phyloP scores from a whole-genome alignment of 1,140 invertebrate species.

The Zaprionus ornatus region DNA sequence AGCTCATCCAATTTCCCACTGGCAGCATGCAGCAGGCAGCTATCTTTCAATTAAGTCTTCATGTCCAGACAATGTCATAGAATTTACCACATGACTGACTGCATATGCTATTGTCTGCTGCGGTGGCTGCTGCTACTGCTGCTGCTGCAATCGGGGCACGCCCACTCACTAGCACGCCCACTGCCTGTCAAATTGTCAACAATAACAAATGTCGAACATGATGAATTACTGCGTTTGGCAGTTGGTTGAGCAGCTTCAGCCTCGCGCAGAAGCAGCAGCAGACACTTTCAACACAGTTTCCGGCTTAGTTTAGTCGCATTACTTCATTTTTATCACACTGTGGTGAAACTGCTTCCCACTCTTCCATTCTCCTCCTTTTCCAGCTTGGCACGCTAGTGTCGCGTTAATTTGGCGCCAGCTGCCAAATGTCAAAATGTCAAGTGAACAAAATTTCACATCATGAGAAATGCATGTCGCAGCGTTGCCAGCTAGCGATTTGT shows the following conservation, averaged over 20 bases:
- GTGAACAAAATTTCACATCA: slow-evolving; percentile 76
- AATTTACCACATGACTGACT: slow-evolving; percentile 26
- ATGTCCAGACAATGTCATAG: slow-evolving; percentile 11
- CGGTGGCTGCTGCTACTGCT: background rate
- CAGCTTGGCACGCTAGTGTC: slow-evolving; percentile 24
- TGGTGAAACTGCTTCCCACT: background rate
- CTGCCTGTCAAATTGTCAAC: slow-evolving; percentile 39
- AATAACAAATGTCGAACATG: slow-evolving; percentile 70
- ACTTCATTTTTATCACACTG: slow-evolving; percentile 61
- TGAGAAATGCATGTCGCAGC: slow-evolving; percentile 71
- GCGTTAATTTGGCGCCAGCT: slow-evolving; percentile 77
- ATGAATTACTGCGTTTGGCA: slow-evolving; percentile 68
- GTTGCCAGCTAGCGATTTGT: slow-evolving; percentile 14
- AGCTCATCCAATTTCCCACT: slow-evolving; percentile 3
- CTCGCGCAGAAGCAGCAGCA: background rate
- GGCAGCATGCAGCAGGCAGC: background rate
- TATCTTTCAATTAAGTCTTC: slow-evolving; percentile 32
- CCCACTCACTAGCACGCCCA: background rate
- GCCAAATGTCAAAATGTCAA: slow-evolving; percentile 81
- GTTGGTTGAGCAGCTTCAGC: slow-evolving; percentile 19
- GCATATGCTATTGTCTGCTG: background rate
- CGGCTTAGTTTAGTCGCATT: slow-evolving; percentile 42
- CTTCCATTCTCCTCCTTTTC: background rate
- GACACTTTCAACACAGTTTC: background rate
- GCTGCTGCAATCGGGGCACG: background rate